Evolutionary conservation across 1,140 invertebrate genomes (phyloP), one percentile per base, ranked within the genome.

Genomic region (Aporrectodea caliginosa): DNA sequence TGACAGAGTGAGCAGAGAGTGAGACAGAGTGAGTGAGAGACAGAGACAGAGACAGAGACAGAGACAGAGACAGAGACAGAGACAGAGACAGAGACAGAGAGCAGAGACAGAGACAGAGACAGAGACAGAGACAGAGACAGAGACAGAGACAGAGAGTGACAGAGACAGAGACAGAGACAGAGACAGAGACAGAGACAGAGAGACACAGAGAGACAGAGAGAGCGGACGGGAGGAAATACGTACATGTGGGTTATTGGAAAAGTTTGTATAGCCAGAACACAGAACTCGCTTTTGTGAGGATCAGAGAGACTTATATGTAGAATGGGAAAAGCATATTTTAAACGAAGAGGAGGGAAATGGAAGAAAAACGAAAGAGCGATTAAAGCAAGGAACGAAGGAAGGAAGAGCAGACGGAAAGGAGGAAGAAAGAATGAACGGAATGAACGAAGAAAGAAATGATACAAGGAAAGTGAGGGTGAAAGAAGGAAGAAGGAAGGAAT

Each of bases 101-200:
- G 22, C 43, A 58, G 22, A 58, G 43, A 58, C 43, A 58, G 43
- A 58, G 22, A 58, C 43, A 12, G 43, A 58, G 43, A 58, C 43
- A 22, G 22, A 58, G 43, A 75, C 6, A 34, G 32, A 75, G 12
- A 35, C 22, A 75, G 34, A 75, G 74, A 75, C n/a, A 75, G 74
- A 34, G 12, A 35, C 6, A 22, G 43, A 58, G 6, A 58, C 43
- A 58, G 6, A 6, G 43, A 58, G n/a, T n/a, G 27, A 35, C 22
- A 75, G 34, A 75, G 74, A 75, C n/a, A 75, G 74, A 34, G 12
- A 35, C 6, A 22, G 43, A 58, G 6, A 58, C 43, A 58, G 6
- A 6, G 43, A 58, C 6, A 58, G 43, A 12, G 43, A 35, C 22
- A 75, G 34, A 75, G 74, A 75, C n/a, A 75, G 74, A 75, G 12